Conservation (phyloP, 2,113 vertebrate species). For the Myanophis thanlyinensis region DNA sequence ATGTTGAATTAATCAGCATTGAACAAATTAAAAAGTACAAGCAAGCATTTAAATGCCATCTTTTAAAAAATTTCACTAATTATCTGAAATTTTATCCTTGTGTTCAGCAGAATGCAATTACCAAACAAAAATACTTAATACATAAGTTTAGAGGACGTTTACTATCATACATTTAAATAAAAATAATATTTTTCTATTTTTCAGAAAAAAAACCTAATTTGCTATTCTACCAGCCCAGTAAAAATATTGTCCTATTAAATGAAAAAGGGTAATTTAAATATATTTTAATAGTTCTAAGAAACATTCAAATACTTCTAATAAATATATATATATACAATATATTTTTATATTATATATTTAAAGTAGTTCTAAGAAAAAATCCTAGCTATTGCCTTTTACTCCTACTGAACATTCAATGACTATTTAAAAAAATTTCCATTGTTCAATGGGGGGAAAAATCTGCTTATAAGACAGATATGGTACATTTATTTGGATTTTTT, state of each 20-base stretch:
- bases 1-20: slow-evolving; percentile 9
- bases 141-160: neutral
- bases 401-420: neutral
- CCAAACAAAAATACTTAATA: neutral
- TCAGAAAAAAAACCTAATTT: neutral
- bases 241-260: neutral
- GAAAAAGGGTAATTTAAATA: neutral
- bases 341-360: neutral
- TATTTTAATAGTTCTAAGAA: no score
- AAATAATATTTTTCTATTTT: neutral
- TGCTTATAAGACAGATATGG: neutral
- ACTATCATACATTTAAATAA: neutral
- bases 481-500: neutral
- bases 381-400: neutral
- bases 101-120: neutral
- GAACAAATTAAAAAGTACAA: slow-evolving; percentile 4
- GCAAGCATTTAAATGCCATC: neutral
- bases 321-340: no score
- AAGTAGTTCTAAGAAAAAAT: neutral
- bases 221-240: neutral
- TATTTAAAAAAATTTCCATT: neutral
- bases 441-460: neutral
- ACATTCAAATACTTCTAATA: no score
- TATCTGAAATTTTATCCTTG: neutral
- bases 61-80: neutral